Evolutionary conservation across 2,888 invertebrate genomes (phyloP), one percentile per base, ranked within the genome.

Genomic region (Oasisia sp.): DNA sequence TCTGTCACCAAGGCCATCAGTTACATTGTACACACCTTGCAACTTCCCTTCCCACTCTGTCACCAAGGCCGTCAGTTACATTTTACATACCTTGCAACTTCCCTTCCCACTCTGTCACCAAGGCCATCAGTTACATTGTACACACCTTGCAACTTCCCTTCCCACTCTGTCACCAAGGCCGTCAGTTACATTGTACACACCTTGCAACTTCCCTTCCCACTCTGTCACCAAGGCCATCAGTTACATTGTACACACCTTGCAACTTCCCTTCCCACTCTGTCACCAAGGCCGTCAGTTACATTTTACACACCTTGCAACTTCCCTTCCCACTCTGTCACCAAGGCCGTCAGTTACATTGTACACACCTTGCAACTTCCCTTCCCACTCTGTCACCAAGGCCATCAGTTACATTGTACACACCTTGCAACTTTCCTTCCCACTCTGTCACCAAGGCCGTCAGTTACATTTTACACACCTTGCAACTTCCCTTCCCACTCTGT

Each of bases 371-470:
- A 32, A 90, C 50, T 94, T 94, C 32, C 94, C 93, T 94, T 45
- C 94, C 93, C 94, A 95, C 91, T 95, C 95, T 9, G 95, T 94
- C 11, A 95, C 94, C 11, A 95, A 94, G 91, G 94, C 94, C 0
- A 95, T 95, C 93, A 96, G 93, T 38, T 56, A n/a, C n/a, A n/a
- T n/a, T n/a, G n/a, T n/a, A n/a, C n/a, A n/a, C n/a, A 56, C 56
- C 56, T 56, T 56, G 38, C 12, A 32, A 90, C 50, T 94, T 94
- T n/a, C 94, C 93, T 94, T 45, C 94, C 93, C 94, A 95, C 91
- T 95, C 95, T 9, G 95, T 94, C 11, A 95, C 94, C 11, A 95
- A 94, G 91, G 94, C 94, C 0, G 95, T 95, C 93, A 96, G 93
- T 38, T 56, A n/a, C n/a, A n/a, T n/a, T n/a, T n/a, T n/a, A n/a